Evolutionary conservation across 2,797 vertebrate genomes (phyloP).

Genomic region (Mus caroli): DNA sequence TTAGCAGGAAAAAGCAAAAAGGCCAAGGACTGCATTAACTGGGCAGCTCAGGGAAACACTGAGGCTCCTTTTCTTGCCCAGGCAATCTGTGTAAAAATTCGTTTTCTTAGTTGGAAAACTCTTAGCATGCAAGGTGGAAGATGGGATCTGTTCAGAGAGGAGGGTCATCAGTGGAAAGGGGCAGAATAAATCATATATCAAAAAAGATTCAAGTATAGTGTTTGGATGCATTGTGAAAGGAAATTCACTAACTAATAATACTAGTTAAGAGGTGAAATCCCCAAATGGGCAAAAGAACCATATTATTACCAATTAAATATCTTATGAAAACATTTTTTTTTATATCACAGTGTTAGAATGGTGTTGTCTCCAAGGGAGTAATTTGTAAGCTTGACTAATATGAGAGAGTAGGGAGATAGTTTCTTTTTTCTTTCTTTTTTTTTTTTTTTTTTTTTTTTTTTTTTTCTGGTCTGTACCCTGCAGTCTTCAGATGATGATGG

Average conservation of each 20-base stretch:
- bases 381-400: not conserved
- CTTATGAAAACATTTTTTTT: not conserved
- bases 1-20: constrained; percentile 41
- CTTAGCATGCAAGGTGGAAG: not conserved
- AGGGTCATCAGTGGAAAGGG: not conserved
- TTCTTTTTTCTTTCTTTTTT: no score
- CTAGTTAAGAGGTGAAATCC: not conserved
- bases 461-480: not conserved
- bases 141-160: not conserved
- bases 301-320: not conserved
- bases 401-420: not conserved
- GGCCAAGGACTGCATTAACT: not conserved
- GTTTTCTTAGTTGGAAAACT: constrained; percentile 35
- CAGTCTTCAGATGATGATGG: not conserved
- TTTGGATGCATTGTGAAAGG: constrained; percentile 18
- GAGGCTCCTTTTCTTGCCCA: constrained; percentile 32
- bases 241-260: not conserved
- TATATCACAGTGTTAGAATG: not conserved
- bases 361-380: not conserved
- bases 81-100: constrained; percentile 35
- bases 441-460: not conserved
- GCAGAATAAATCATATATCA: not conserved
- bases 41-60: not conserved
- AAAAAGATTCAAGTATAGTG: not conserved
- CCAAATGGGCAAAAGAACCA: not conserved